Conservation (phyloP, 2,888 invertebrate species). For the Tipula lateralis region DNA sequence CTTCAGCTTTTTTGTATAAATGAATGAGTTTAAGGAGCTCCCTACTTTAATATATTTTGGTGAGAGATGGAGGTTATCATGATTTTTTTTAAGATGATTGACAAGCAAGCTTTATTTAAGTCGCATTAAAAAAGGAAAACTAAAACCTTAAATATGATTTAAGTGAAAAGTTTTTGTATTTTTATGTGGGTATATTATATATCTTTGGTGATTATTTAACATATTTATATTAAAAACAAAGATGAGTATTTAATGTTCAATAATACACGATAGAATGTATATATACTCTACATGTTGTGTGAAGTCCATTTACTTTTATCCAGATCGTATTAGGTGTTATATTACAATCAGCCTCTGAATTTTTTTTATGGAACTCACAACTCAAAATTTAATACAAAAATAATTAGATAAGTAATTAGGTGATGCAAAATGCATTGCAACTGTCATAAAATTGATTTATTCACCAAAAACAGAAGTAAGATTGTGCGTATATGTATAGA, state of each 20-base stretch:
- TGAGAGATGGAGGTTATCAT: not conserved
- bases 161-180: not conserved
- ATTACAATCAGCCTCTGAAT: too few species aligned
- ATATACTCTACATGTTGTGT: too few species aligned
- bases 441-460: too few species aligned
- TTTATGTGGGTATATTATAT: not conserved
- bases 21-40: not conserved
- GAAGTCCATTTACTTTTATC: too few species aligned
- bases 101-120: conserved; percentile 4
- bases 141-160: not conserved
- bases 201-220: not conserved
- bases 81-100: not conserved
- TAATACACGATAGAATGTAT: too few species aligned
- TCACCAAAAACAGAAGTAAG: too few species aligned
- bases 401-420: too few species aligned
- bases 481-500: too few species aligned
- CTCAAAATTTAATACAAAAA: too few species aligned
- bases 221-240: not conserved
- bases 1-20: not conserved
- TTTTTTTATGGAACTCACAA: too few species aligned
- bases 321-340: too few species aligned
- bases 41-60: not conserved
- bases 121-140: not conserved
- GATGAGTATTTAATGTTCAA: not conserved
- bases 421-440: too few species aligned